Evolutionary conservation across 2,113 vertebrate genomes (phyloP).

Genomic region (Strix uralensis): DNA sequence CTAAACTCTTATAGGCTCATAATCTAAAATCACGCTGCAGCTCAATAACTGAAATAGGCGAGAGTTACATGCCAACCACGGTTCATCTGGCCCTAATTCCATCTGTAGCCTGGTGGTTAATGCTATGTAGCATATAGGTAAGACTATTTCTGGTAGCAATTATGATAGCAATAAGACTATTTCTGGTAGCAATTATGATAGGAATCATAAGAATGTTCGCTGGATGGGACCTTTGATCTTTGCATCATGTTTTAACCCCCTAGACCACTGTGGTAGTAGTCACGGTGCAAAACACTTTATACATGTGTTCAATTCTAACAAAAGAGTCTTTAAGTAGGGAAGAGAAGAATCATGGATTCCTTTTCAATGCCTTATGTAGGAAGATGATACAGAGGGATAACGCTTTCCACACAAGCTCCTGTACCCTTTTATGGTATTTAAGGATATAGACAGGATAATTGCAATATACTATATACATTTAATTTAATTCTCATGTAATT

Average conservation of each 20-base stretch:
- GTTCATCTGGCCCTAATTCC: neutral
- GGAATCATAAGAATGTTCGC: slow-evolving; percentile 3
- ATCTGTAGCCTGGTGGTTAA: neutral
- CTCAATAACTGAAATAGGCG: neutral
- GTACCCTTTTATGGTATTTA: neutral
- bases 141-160: slow-evolving; percentile 19
- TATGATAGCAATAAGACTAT: neutral
- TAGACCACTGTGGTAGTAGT: neutral
- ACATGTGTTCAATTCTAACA: neutral
- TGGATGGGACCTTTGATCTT: neutral
- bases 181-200: slow-evolving; percentile 30
- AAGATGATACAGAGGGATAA: neutral
- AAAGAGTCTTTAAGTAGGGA: neutral
- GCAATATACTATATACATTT: neutral
- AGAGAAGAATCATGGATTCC: neutral
- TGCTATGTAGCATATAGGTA: neutral
- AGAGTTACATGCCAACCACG: neutral
- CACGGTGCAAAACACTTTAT: neutral
- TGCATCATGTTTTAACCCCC: neutral
- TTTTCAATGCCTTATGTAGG: neutral
- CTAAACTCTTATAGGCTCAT: neutral
- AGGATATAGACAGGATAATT: neutral
- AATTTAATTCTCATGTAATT: neutral
- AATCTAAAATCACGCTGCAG: neutral
- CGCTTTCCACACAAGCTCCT: neutral